These are phyloP conservation scores for Brachymystax lenok DNA, from an alignment of 2,797 vertebrate species.

Conservation along the genomic window DNA sequence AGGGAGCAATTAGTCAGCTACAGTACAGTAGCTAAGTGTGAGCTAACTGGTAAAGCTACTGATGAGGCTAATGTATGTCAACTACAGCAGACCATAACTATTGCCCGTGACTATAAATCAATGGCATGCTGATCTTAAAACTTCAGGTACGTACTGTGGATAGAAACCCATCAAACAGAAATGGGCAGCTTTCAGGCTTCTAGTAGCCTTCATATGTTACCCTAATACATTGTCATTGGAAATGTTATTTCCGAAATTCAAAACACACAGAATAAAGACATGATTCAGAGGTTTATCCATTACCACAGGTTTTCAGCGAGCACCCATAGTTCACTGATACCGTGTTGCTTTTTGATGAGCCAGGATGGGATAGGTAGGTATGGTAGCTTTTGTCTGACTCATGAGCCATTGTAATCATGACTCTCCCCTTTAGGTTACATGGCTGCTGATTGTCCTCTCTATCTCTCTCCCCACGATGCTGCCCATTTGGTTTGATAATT, in stretches of 20 bases:
- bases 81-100: background rate
- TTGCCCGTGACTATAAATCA: background rate
- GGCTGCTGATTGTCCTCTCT: constrained; percentile 20
- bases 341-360: too few relatives aligned
- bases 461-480: constrained; percentile 14
- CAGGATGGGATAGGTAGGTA: background rate
- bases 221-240: background rate
- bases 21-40: background rate
- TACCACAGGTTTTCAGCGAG: too few relatives aligned
- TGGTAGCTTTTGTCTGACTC: background rate
- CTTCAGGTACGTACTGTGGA: background rate
- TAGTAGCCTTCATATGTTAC: background rate
- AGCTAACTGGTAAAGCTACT: background rate
- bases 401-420: background rate
- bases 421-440: constrained; percentile 19
- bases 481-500: constrained; percentile 30
- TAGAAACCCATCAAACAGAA: background rate
- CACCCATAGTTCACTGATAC: too few relatives aligned
- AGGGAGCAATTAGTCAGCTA: background rate
- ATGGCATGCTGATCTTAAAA: background rate
- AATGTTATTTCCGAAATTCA: too few relatives aligned
- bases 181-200: background rate
- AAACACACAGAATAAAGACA: too few relatives aligned
- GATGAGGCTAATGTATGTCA: background rate
- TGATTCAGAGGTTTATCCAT: too few relatives aligned